Evolutionary conservation across 23 tunicate genomes (phyloP).

Genomic region (Corella eumyota): DNA sequence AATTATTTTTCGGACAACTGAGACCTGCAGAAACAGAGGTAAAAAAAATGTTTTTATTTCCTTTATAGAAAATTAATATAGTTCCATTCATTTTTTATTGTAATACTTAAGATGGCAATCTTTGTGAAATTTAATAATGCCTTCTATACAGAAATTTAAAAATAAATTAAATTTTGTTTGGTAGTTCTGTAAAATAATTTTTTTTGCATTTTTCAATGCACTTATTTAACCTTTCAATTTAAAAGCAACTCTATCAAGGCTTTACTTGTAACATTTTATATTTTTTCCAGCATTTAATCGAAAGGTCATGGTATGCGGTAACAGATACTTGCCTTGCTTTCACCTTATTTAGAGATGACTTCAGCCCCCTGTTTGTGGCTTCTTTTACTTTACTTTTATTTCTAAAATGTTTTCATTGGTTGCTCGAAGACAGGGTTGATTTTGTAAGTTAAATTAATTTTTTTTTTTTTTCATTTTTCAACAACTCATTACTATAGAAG

Average conservation of each 20-base stretch:
- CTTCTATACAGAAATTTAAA: no score
- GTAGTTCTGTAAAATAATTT: background rate
- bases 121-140: no score
- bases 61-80: no score
- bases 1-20: conserved; percentile 83
- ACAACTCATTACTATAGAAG: no score
- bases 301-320: conserved; percentile 94
- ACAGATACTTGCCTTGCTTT: conserved; percentile 99
- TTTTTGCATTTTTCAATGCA: background rate
- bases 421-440: conserved; percentile 92
- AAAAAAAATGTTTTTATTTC: background rate
- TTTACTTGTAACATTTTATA: no score
- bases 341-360: conserved; percentile 95
- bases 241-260: no score
- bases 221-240: no score
- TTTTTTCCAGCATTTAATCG: conserved; percentile 65
- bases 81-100: no score
- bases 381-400: conserved; percentile 80
- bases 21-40: conserved; percentile 91
- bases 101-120: no score
- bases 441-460: conserved; percentile 52
- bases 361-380: conserved; percentile 89
- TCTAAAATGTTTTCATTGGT: conserved; percentile 92
- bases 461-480: no score
- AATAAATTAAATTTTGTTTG: conserved; percentile 1